A percentile compares a stretch with the other conserved stretches of the same genome.
phyloP scores from a whole-genome alignment of 2,113 vertebrate genomes.

The Megaceryle torquata region DNA sequence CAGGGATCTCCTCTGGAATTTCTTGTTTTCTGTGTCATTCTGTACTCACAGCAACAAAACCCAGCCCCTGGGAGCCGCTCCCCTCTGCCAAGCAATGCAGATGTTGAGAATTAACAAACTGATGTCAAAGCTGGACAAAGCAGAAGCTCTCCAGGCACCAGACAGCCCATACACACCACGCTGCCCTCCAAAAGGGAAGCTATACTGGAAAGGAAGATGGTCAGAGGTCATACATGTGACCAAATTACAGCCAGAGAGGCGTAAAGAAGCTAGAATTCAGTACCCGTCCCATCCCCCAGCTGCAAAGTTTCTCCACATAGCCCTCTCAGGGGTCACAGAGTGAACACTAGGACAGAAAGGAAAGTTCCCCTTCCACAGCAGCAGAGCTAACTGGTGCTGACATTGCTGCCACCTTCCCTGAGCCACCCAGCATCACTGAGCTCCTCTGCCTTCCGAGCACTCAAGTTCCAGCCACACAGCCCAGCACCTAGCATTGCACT shows the following conservation, averaged over 20 bases:
- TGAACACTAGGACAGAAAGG: rapidly evolving
- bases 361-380: too few relatives aligned
- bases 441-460: not conserved
- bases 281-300: not conserved
- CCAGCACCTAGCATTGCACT: too few relatives aligned
- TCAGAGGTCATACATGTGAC: too few relatives aligned
- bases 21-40: not conserved
- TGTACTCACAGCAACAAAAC: not conserved
- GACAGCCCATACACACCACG: too few relatives aligned
- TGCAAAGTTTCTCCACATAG: not conserved
- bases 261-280: not conserved
- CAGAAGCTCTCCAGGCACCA: not conserved
- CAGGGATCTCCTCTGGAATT: not conserved
- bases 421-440: not conserved
- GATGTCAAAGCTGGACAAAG: not conserved
- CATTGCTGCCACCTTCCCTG: rapidly evolving
- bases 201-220: too few relatives aligned
- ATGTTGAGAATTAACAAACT: not conserved
- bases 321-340: rapidly evolving
- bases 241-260: too few relatives aligned
- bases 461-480: not conserved
- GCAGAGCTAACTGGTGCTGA: not conserved
- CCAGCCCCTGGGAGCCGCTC: not conserved
- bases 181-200: too few relatives aligned
- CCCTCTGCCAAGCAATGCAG: not conserved